Percentiles rank a stretch among this genome's conserved stretches.
phyloP scores from a whole-genome alignment of 2,113 vertebrate species.

The Herpetotheres cachinnans region DNA sequence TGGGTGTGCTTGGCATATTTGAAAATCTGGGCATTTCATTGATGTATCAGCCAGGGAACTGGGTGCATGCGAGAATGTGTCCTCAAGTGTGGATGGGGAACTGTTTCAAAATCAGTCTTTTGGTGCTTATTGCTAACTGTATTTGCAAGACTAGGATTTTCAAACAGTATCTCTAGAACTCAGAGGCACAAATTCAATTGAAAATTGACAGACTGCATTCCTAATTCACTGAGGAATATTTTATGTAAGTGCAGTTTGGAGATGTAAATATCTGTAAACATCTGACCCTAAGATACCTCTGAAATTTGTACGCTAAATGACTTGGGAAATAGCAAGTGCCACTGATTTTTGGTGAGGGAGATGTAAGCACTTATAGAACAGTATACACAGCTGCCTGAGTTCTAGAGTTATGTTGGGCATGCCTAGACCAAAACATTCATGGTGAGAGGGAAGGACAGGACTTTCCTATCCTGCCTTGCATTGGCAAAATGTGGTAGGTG shows the following conservation, averaged over 20 bases:
- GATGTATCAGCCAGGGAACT: not conserved
- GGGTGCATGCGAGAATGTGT: not conserved
- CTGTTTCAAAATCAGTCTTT: not conserved
- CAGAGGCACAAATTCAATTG: not conserved
- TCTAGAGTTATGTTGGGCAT: not conserved
- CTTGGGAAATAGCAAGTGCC: not conserved
- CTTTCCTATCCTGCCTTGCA: not conserved
- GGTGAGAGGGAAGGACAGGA: not conserved
- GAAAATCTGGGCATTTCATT: not conserved
- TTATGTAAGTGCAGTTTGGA: not conserved
- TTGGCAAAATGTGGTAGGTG: not conserved
- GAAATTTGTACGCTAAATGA: not conserved
- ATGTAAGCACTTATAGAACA: not conserved
- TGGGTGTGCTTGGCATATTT: not conserved
- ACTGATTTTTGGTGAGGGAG: not conserved
- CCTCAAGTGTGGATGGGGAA: not conserved
- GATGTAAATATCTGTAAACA: not conserved
- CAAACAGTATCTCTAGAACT: not conserved
- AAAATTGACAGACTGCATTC: not conserved
- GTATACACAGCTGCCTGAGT: not conserved
- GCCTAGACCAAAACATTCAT: not conserved
- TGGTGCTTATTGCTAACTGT: not conserved
- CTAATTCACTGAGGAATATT: not conserved
- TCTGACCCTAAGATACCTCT: not conserved
- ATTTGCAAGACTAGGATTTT: not conserved